Evolutionary conservation across 30 jellyfish, hydroid and myxozoan species (phyloP), one percentile per base, ranked within the genome.

Genomic region (Mastigias papua): DNA sequence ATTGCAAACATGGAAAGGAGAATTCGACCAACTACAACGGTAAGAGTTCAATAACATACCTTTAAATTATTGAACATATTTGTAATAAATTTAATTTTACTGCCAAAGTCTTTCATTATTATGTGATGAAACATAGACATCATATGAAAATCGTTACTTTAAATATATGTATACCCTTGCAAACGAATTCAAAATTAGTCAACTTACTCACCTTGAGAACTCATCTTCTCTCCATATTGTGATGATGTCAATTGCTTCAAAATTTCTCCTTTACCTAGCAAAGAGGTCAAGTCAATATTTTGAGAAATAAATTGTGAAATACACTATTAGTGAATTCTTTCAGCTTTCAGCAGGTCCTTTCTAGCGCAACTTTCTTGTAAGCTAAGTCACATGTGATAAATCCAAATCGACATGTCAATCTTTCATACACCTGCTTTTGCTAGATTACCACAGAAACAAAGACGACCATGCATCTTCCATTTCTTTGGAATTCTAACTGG

Each of bases 301-400:
- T 16, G 16, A 46, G 60, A 6, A 46, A 46, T 46, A 8, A 46
- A 8, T 46, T 6, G 16, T 16, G 60, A 46, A 6, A 6, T 46
- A 16, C 16, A n/a, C n/a, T n/a, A n/a, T n/a, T n/a, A n/a, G n/a
- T n/a, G n/a, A n/a, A n/a, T 58, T 16, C 70, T 3, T 58, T 58
- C 29, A 9, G 21, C 70, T 58, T 58, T 20, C 21, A 58, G 70
- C 70, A 58, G 70, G 70, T 58, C 70, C 8, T 58, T 58, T n/a
- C 8, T 5, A n/a, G 4, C 27, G 29, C 70, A 27, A 27, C 70
- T 58, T 9, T 11, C 70, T 16, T 11, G 25, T 20, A 16, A 58
- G 3, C 70, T 58, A n/a, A 4, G 27, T 58, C 27, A 58, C 11
- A 58, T 58, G 70, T 58, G 70, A 58, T 58, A 58, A 58, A 58